A percentile compares a stretch with the other conserved stretches of the same genome.
phyloP scores from a whole-genome alignment of 2,113 vertebrate species.

The Narcine bancroftii region DNA sequence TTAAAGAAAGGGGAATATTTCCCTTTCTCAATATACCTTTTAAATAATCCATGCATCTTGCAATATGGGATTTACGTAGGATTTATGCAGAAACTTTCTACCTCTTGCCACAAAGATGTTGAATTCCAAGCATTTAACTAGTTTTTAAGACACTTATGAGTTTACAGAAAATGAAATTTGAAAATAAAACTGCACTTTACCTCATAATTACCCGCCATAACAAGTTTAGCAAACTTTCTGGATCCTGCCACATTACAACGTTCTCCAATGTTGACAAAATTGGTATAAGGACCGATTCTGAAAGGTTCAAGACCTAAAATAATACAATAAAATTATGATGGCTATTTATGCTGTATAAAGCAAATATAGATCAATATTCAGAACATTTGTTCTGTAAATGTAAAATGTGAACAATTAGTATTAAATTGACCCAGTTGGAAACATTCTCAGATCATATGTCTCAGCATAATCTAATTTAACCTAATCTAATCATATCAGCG shows the following conservation, averaged over 20 bases:
- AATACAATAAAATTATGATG: neutral
- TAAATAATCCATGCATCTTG: no score
- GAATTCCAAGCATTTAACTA: neutral
- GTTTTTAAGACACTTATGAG: neutral
- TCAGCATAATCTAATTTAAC: no score
- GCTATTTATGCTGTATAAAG: neutral
- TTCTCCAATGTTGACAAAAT: conserved; percentile 96
- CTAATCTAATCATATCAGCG: no score
- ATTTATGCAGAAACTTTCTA: neutral
- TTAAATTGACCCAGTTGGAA: neutral
- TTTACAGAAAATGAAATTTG: neutral
- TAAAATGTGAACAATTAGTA: neutral
- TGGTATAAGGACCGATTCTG: conserved; percentile 84
- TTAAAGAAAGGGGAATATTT: no score
- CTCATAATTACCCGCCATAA: conserved; percentile 87
- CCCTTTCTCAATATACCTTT: no score
- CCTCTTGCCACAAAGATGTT: neutral
- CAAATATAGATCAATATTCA: neutral
- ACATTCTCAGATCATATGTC: neutral
- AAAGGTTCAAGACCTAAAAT: conserved; percentile 84
- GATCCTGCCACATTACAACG: conserved; percentile 96
- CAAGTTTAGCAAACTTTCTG: conserved; percentile 83
- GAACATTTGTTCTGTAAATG: neutral
- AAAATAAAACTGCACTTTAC: conserved; percentile 51
- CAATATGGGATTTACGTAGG: neutral